Conservation (phyloP, 2,797 vertebrate genomes). For the Potorous gilbertii region DNA sequence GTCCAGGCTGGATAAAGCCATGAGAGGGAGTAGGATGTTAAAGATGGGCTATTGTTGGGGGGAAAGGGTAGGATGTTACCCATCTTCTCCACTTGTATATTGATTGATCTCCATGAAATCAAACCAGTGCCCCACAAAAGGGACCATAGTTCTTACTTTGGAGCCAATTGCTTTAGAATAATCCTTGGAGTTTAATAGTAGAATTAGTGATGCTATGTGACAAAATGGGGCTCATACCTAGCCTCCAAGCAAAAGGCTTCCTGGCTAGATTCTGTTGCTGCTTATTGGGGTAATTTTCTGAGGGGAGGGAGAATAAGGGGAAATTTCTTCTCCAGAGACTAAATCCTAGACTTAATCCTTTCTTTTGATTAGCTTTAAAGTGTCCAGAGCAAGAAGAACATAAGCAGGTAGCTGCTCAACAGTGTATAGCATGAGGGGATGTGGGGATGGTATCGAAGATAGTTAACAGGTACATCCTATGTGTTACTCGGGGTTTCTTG, state of each 20-base stretch:
- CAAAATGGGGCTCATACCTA: neutral
- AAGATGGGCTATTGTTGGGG: neutral
- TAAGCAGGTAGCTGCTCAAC: neutral
- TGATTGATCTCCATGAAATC: neutral
- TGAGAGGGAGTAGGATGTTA: neutral
- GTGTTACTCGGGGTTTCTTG: neutral
- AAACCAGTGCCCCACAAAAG: neutral
- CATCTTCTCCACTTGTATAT: neutral
- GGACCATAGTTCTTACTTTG: neutral
- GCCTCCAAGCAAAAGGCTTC: neutral
- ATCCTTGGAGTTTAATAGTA: neutral
- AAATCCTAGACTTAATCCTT: neutral
- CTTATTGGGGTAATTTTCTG: neutral
- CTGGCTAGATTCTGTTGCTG: neutral
- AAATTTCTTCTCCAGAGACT: neutral
- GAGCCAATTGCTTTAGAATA: neutral
- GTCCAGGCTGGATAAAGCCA: neutral
- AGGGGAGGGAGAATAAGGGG: neutral
- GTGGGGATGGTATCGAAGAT: neutral
- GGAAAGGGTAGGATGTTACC: neutral
- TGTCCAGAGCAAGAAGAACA: neutral
- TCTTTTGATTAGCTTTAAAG: neutral
- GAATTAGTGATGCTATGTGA: neutral
- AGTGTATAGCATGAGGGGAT: neutral
- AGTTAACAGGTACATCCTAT: neutral